Evolutionary conservation across 2,113 vertebrate genomes (phyloP), one percentile per base, ranked within the genome.

Genomic region (Pampusana beccarii): DNA sequence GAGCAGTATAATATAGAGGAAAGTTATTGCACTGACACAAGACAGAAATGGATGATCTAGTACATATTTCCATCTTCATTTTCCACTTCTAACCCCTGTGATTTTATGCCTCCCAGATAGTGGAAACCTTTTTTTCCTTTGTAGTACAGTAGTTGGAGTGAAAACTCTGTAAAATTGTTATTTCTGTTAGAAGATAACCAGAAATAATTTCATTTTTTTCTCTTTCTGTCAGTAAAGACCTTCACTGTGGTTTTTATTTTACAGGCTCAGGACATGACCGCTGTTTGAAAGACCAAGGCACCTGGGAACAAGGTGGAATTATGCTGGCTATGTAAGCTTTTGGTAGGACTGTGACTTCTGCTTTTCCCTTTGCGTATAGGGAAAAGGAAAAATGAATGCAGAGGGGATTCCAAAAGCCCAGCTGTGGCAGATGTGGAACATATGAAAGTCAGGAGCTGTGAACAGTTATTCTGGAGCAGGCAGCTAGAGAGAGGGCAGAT

Each of bases 241-340:
- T 83, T 17, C 4, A 1, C 13, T 62, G 10, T 71, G 5, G 54
- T 71, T 71, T 65, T 88, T 69, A 57, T 29, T 70, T 77, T 62
- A 42, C 25, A 80, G 25, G 5, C 1, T 0, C 21, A 58, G 21
- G 51, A 17, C 29, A 56, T 0, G 0, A 5, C 4, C 24, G 10
- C 11, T 67, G 4, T 29, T 25, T 31, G 4, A 70, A 82, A 86
- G 44, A 54, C 3, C 8, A 88, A 77, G 5, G 12, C 15, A 65
- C 9, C 2, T 0, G 0, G 36, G 20, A 69, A 62, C 19, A 77
- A 25, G 1, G 11, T 51, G 21, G 8, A 50, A n/a, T 54, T 70
- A 24, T 34, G 26, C 11, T 42, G 36, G 4, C 14, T 78, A 3
- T 44, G 15, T 38, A 61, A 53, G 20, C 0, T 42, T 90, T 70